Conservation (phyloP, 2,888 invertebrate genomes). For the Plebejus melissa region DNA sequence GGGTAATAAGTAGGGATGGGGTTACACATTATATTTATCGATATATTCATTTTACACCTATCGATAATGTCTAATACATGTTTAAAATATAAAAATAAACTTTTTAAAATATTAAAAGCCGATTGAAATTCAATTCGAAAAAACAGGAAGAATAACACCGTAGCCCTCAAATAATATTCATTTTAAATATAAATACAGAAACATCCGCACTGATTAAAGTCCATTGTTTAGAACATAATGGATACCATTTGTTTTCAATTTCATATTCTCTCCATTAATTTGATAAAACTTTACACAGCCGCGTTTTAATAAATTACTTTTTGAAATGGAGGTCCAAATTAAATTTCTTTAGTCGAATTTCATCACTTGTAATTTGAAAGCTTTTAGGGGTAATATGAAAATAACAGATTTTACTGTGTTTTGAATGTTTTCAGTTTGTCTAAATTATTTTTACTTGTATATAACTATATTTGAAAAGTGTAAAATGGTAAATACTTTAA, state of each 20-base stretch:
- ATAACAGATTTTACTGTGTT: not conserved
- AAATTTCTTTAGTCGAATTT: slow-evolving; percentile 12
- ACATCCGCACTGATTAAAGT: not conserved
- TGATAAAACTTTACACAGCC: slow-evolving; percentile 3
- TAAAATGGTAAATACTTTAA: not conserved
- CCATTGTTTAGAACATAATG: slow-evolving; percentile 9
- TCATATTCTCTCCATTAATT: slow-evolving; percentile 18
- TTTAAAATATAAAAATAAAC: not conserved
- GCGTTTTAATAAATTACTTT: not conserved
- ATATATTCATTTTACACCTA: not conserved
- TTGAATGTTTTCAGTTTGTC: not conserved
- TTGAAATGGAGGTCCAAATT: not conserved
- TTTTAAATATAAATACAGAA: slow-evolving; percentile 10
- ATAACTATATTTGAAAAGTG: not conserved
- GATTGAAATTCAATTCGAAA: not conserved
- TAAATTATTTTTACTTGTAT: not conserved
- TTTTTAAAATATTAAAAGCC: not conserved
- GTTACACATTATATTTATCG: not conserved
- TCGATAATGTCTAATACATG: not conserved
- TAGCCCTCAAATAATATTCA: not conserved
- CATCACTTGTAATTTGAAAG: slow-evolving; percentile 16
- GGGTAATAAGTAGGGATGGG: slow-evolving; percentile 22
- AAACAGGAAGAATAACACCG: not conserved
- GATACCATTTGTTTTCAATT: not conserved
- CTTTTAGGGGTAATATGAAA: not conserved